Conservation (phyloP, 2,888 invertebrate species). For the Junonia oenone region DNA sequence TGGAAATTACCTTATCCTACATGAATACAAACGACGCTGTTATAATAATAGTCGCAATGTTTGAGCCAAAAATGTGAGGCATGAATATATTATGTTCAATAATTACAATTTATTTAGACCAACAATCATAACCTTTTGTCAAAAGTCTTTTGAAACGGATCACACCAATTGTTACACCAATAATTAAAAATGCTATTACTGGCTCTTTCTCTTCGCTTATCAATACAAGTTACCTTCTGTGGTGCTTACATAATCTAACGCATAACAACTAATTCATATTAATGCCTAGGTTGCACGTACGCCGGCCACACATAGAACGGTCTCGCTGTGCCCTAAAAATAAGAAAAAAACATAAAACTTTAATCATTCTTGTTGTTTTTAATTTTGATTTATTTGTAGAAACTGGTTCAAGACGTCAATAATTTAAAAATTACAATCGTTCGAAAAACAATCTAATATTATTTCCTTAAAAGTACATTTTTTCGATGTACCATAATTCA, state of each 20-base stretch:
- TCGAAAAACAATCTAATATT: not conserved
- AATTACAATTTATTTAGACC: not conserved
- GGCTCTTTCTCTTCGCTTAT: conserved; percentile 8
- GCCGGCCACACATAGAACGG: conserved; percentile 62
- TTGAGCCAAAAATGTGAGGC: not conserved
- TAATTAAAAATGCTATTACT: conserved; percentile 12
- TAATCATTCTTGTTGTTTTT: not conserved
- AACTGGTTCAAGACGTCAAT: not conserved
- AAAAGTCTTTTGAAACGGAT: not conserved
- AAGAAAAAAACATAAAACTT: conserved; percentile 4
- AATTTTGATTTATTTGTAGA: not conserved
- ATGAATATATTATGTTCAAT: not conserved
- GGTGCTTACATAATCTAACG: conserved; percentile 26
- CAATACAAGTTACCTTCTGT: conserved; percentile 26
- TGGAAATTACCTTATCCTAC: not conserved
- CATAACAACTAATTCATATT: conserved; percentile 31
- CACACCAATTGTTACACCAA: not conserved
- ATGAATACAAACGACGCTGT: not conserved
- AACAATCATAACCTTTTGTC: not conserved
- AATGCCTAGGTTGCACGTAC: conserved; percentile 55
- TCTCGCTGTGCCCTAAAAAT: conserved; percentile 44
- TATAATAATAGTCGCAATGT: not conserved
- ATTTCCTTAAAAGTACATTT: not conserved
- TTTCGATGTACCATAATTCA: not conserved
- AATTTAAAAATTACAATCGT: not conserved